phyloP scores from a whole-genome alignment of 2,113 vertebrate genomes.

The Apteryx owenii region DNA sequence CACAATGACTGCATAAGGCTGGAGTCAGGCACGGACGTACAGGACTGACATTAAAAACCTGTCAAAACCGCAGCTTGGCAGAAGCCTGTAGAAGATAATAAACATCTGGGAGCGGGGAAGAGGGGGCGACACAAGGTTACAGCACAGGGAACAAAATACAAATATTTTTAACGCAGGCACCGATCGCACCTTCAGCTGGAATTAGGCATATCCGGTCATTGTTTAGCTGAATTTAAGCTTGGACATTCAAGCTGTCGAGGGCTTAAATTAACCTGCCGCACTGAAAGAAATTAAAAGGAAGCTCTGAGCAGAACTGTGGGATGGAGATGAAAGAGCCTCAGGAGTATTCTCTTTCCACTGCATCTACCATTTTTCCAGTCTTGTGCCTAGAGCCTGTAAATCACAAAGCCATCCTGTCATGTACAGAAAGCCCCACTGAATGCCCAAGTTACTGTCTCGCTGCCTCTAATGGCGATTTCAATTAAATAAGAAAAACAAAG shows the following conservation, averaged over 20 bases:
- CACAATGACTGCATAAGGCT: slow-evolving; percentile 19
- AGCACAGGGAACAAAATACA: background rate
- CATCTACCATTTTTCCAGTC: slow-evolving; percentile 36
- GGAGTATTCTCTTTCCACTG: slow-evolving; percentile 22
- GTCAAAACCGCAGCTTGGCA: slow-evolving; percentile 4
- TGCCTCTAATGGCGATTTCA: background rate
- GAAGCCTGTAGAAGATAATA: background rate
- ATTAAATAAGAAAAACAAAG: slow-evolving; percentile 31
- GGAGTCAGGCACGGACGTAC: background rate
- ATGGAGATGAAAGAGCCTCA: slow-evolving; percentile 43
- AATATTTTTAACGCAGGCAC: background rate
- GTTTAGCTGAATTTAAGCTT: background rate
- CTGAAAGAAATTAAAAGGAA: background rate
- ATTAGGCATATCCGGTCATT: background rate
- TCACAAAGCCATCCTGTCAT: slow-evolving; percentile 34
- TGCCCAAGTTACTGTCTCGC: background rate
- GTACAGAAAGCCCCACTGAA: background rate
- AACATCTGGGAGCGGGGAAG: background rate
- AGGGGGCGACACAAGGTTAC: background rate
- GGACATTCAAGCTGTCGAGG: background rate
- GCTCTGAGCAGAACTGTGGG: background rate
- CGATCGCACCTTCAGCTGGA: background rate
- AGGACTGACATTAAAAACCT: slow-evolving; percentile 31
- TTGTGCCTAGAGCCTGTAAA: slow-evolving; percentile 17
- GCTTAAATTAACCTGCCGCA: slow-evolving; percentile 45